Base-by-base conservation (phyloP, 2,888 invertebrate genomes). In the Leucozona laternaria region DNA sequence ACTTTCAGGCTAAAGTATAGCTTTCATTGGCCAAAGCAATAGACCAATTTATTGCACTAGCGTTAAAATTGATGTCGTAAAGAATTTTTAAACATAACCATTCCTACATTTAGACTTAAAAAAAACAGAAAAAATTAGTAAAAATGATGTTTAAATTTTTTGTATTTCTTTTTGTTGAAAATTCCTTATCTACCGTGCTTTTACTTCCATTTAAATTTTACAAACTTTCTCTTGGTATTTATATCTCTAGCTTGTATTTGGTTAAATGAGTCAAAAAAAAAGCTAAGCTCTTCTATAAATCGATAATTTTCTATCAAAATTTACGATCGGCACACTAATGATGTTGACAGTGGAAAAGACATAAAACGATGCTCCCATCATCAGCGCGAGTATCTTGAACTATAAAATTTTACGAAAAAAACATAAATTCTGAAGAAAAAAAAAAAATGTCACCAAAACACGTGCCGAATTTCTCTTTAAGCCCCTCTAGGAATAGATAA, bases 401-500 rank as follows among this genome's bases (percentile, higher is more conserved):
- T 48, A 34, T 34, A 66, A 66, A 66, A 20, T 15, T 66, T 3
- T 4, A 66, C 2, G 2, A 31, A 55, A 28, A 58, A 55, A 64
- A 43, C 15, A 48, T 5, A 28, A 4, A 17, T 8, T 17, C 2
- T 28, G 6, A 28, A 28, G 0, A 45, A 58, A 13, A 40, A 20
- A 48, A 58, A 28, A 71, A 72, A 72, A 60, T 71, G 71, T 77
- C 76, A 77, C 53, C 72, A 50, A 11, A 22, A 83, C 80, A 85
- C 84, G 84, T 77, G 84, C 80, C 84, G 62, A 77, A 73, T 85
- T 85, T 85, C 84, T 64, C 73, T 34, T 53, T 40, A 31, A 70
- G 11, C 2, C 50, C 17, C 25, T 53, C 20, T 60, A 2, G 2
- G 13, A 37, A 20, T 48, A 53, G 34, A 28, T 66, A 28, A 70